Conservation (phyloP, 1,140 invertebrate species). For the Listronotus bonariensis region DNA sequence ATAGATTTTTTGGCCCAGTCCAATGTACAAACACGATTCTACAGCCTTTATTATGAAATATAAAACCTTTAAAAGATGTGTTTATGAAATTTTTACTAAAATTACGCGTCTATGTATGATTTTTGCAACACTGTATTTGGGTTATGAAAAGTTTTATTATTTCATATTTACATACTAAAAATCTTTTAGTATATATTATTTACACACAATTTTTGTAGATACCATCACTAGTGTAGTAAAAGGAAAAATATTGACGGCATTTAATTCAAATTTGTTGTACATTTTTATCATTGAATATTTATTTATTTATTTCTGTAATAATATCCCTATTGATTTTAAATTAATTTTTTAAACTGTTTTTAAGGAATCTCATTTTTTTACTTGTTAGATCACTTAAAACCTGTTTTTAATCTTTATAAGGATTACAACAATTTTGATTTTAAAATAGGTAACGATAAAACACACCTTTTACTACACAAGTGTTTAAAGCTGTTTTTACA, state of each 20-base stretch:
- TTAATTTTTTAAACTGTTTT: neutral
- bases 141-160: neutral
- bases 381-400: neutral
- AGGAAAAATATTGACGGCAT: neutral
- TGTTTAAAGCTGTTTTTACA: too few species aligned
- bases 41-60: too few species aligned
- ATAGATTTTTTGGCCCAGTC: too few species aligned
- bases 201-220: conserved; percentile 1
- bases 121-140: too few species aligned
- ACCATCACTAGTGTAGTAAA: neutral
- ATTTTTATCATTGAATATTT: neutral
- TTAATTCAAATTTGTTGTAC: neutral
- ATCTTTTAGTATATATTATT: neutral
- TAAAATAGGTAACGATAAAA: too few species aligned
- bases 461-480: conserved; percentile 8
- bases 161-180: conserved; percentile 4
- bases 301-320: too few species aligned
- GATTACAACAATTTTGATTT: neutral
- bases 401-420: too few species aligned
- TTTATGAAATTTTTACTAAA: too few species aligned
- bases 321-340: neutral
- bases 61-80: too few species aligned
- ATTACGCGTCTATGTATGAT: too few species aligned
- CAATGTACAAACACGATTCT: too few species aligned
- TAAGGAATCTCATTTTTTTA: conserved; percentile 1